phyloP scores from a whole-genome alignment of 2,113 vertebrate species.

The Pelmatolapia mariae region DNA sequence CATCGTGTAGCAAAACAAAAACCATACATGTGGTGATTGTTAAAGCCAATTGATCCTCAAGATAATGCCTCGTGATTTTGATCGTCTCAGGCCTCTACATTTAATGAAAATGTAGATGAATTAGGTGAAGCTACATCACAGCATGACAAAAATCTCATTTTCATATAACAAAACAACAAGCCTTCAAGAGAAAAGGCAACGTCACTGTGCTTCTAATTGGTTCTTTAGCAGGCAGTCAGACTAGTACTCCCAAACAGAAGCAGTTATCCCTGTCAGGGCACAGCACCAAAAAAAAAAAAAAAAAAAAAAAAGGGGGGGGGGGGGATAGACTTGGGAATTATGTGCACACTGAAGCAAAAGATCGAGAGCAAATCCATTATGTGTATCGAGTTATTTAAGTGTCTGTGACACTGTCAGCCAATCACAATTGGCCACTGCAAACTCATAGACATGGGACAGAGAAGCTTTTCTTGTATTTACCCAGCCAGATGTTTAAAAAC shows the following conservation, averaged over 20 bases:
- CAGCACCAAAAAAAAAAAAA: background rate
- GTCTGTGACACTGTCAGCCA: background rate
- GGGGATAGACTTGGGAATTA: background rate
- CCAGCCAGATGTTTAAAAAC: background rate
- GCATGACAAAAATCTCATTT: background rate
- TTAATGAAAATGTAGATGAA: background rate
- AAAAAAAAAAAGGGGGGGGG: background rate
- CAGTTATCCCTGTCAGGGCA: background rate
- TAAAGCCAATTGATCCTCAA: background rate
- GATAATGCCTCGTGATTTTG: background rate
- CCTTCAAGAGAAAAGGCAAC: background rate
- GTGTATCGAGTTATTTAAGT: background rate
- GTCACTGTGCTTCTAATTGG: background rate
- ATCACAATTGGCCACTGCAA: background rate
- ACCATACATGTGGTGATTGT: background rate
- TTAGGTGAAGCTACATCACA: background rate
- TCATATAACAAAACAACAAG: background rate
- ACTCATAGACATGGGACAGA: background rate
- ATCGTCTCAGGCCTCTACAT: accelerated
- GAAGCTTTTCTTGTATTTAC: background rate
- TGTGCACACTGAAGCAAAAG: background rate
- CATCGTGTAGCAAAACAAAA: background rate
- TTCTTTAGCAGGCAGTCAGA: background rate
- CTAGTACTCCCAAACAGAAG: background rate
- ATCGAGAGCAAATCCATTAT: background rate